Evolutionary conservation across 35 echinoderm and acorn worm genomes (phyloP), one percentile per base, ranked within the genome.

Genomic region (Strongylocentrotus purpuratus): DNA sequence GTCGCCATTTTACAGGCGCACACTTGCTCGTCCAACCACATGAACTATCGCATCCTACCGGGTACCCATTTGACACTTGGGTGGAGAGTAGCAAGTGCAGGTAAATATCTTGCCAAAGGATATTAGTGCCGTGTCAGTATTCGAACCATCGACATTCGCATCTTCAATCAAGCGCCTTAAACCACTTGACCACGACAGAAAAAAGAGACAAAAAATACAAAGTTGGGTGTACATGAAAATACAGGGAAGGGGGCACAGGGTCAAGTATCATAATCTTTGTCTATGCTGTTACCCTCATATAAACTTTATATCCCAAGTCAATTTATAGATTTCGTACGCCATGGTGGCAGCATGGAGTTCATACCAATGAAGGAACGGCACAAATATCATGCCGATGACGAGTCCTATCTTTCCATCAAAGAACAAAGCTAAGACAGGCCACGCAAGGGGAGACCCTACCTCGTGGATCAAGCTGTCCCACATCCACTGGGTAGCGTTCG

Each of bases 381-480:
- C 45, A 41, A 89, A 46, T 9, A 89, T 4, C 45, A 46, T 89
- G 1, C 32, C 87, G 45, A 89, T 89, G 10, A 89, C 31, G 15
- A 41, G 5, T 33, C 87, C 87, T 89, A 46, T 17, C 45, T 89
- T 89, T 46, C 87, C 87, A 33, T 89, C 87, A 46, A 89, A 89
- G 45, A 35, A 89, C 87, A 89, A 9, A 7, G 12, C 87, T 4
- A 89, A 32, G 33, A 41, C 87, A 17, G 87, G 87, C 87, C 87
- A 89, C 9, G 87, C 87, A 7, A 41, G 33, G 5, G 87, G 87
- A 46, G 87, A 89, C 32, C 45, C 33, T 46, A 89, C 45, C 45
- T 89, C 33, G 9, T 89, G 45, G 14, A 41, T 89, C 45, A 89
- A 31, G n/a, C 87, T 89, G 87, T 89, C 31, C 87, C 87, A 89